Conservation (phyloP, 1,140 invertebrate species). For the Chymomyza costata region DNA sequence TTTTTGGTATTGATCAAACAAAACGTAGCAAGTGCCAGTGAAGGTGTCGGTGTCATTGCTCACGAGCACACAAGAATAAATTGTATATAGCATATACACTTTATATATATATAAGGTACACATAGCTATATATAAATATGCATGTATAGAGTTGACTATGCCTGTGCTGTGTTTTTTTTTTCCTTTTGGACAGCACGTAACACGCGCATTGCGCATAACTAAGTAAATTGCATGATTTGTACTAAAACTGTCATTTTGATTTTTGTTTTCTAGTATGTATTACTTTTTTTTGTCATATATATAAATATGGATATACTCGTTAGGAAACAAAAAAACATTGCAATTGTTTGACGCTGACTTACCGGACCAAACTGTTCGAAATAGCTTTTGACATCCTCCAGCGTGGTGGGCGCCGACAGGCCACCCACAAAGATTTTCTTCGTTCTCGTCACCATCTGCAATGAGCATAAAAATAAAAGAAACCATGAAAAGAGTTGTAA, state of each 20-base stretch:
- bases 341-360: constrained; percentile 79
- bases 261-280: constrained; percentile 10
- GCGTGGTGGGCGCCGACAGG: constrained; percentile 97
- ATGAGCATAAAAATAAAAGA: constrained; percentile 12
- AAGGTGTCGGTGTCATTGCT: constrained; percentile 73
- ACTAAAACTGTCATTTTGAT: constrained; percentile 60
- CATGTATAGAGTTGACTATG: constrained; percentile 2
- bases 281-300: background rate
- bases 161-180: background rate
- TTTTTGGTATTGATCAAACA: constrained; percentile 74
- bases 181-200: background rate
- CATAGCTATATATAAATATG: constrained; percentile 5
- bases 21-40: constrained; percentile 68
- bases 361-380: constrained; percentile 99
- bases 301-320: background rate
- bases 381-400: constrained; percentile 99
- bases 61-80: constrained; percentile 13
- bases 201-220: constrained; percentile 39
- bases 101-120: constrained; percentile 1
- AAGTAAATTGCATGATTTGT: constrained; percentile 69
- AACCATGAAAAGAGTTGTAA: constrained; percentile 33
- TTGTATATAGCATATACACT: constrained; percentile 8
- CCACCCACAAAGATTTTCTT: constrained; percentile 99
- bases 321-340: no score
- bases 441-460: constrained; percentile 99